These are phyloP conservation scores for Timema cristinae DNA, from an alignment of 2,888 invertebrate species.

Conservation along the genomic window DNA sequence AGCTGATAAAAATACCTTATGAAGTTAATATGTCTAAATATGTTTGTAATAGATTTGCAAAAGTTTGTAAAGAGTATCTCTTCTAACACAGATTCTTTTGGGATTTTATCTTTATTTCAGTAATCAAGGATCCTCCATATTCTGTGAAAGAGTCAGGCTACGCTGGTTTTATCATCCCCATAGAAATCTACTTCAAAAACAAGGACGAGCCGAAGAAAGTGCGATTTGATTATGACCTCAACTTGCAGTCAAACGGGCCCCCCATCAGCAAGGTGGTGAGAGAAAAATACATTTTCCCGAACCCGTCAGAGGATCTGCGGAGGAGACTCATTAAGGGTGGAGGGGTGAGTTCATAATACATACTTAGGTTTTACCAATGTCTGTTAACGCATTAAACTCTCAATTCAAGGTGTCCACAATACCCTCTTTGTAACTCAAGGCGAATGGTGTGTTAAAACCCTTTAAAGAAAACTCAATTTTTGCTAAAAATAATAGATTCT, in stretches of 20 bases:
- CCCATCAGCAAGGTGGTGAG: conserved; percentile 66
- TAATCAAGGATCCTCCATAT: conserved; percentile 88
- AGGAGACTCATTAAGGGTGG: conserved; percentile 85
- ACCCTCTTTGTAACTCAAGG: no score
- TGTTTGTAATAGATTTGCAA: background rate
- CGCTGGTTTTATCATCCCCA: conserved; percentile 86
- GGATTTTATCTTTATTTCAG: conserved; percentile 51
- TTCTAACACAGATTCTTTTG: background rate
- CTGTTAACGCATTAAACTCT: no score
- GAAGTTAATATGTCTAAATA: no score
- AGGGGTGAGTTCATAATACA: conserved; percentile 52
- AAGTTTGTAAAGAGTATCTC: conserved; percentile 5
- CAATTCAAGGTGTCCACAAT: no score
- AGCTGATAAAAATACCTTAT: no score
- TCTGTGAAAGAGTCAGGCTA: conserved; percentile 90
- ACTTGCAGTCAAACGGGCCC: conserved; percentile 70
- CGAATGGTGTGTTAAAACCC: no score
- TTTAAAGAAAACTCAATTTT: no score
- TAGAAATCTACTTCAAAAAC: conserved; percentile 84
- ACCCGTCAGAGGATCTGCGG: conserved; percentile 84
- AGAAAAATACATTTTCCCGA: conserved; percentile 80
- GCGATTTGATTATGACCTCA: conserved; percentile 78
- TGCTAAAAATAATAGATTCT: no score
- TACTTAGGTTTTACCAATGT: no score
- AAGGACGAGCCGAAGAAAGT: conserved; percentile 83